Evolutionary conservation across 2,797 vertebrate genomes (phyloP).

Genomic region (Melanogrammus aeglefinus): DNA sequence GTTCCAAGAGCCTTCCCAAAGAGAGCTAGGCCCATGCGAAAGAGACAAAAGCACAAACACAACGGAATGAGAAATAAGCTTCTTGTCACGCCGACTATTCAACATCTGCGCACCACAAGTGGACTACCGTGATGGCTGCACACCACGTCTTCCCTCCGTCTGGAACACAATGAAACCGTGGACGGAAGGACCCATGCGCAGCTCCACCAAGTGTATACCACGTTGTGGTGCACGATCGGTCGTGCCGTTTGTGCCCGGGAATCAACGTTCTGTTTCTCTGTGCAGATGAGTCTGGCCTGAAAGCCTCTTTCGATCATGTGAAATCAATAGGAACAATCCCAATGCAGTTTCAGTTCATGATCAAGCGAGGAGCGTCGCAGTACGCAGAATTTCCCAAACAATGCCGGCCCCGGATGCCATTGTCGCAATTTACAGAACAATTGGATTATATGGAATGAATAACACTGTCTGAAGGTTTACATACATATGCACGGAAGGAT

Average conservation of each 20-base stretch:
- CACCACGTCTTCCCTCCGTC: constrained; percentile 4
- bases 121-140: constrained; percentile 19
- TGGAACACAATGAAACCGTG: constrained; percentile 12
- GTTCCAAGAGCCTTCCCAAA: constrained; percentile 12
- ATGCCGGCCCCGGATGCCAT: neutral
- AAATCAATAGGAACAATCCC: neutral
- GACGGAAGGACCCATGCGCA: neutral
- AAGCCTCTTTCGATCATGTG: neutral
- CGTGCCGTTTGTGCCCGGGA: neutral
- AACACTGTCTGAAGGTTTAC: neutral
- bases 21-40: constrained; percentile 5
- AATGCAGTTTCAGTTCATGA: neutral
- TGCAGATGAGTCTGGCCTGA: neutral
- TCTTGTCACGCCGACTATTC: constrained; percentile 12
- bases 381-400: neutral
- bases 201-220: neutral
- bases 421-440: neutral
- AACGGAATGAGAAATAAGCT: constrained; percentile 9
- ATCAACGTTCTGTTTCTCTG: neutral
- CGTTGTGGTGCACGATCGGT: neutral
- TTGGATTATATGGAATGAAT: neutral
- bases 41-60: neutral
- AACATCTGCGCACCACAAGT: constrained; percentile 12
- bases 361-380: neutral
- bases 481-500: neutral